Evolutionary conservation across 2,113 vertebrate species (phyloP).

Genomic region (Bujurquina vittata): DNA sequence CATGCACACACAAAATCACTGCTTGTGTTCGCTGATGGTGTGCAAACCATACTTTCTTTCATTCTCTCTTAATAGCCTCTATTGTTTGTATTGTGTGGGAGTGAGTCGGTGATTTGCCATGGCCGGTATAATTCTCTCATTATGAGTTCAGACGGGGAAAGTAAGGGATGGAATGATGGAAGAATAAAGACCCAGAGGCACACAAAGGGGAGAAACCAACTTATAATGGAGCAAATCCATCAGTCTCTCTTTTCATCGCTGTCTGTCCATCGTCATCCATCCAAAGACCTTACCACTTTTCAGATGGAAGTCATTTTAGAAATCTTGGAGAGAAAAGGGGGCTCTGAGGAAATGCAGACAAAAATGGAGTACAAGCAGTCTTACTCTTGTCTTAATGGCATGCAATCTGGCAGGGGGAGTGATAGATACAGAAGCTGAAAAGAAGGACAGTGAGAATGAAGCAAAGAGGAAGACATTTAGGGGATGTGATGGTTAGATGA

Average conservation of each 20-base stretch:
- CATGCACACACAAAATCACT: constrained; percentile 21
- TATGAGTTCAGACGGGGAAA: constrained; percentile 59
- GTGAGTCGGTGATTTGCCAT: constrained; percentile 54
- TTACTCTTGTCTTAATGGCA: constrained; percentile 4
- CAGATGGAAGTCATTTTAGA: constrained; percentile 55
- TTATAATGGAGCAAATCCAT: constrained; percentile 73
- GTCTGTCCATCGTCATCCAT: constrained; percentile 34
- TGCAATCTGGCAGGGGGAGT: constrained; percentile 36
- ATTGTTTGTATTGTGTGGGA: constrained; percentile 60
- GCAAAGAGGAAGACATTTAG: constrained; percentile 12
- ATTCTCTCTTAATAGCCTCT: constrained; percentile 56
- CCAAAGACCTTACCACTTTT: constrained; percentile 28
- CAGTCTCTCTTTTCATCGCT: constrained; percentile 44
- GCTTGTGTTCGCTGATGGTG: constrained; percentile 15
- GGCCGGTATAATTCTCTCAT: constrained; percentile 76
- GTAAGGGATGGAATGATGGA: constrained; percentile 32
- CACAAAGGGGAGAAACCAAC: constrained; percentile 60
- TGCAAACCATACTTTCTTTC: constrained; percentile 32
- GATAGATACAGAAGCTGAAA: background rate
- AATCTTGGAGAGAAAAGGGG: constrained; percentile 30
- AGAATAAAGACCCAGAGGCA: constrained; percentile 47
- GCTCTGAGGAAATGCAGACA: constrained; percentile 32
- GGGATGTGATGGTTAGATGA: constrained; percentile 20
- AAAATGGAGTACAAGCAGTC: constrained; percentile 43
- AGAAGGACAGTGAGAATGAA: background rate